Evolutionary conservation across 2,888 invertebrate genomes (phyloP).

Genomic region (Hyalella azteca): DNA sequence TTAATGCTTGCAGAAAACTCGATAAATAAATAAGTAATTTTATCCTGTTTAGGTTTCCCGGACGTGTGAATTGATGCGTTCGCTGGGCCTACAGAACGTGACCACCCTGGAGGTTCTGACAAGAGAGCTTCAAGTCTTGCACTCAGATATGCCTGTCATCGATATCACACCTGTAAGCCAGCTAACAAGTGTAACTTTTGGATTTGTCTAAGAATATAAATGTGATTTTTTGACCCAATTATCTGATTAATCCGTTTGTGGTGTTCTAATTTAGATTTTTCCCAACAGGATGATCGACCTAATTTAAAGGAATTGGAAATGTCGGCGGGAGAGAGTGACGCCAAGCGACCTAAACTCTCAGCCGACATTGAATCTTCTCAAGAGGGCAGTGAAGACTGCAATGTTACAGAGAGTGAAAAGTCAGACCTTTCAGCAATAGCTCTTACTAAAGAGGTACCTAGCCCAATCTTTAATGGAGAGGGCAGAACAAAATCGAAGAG

Average conservation of each 20-base stretch:
- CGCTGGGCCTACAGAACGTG: slow-evolving; percentile 81
- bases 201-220: too few species aligned
- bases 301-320: neutral
- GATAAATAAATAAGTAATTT: too few species aligned
- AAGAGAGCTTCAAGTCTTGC: slow-evolving; percentile 59
- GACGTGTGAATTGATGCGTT: slow-evolving; percentile 75
- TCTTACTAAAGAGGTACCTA: neutral
- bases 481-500: neutral
- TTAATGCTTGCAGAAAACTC: too few species aligned
- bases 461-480: neutral
- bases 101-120: slow-evolving; percentile 87
- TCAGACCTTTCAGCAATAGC: neutral
- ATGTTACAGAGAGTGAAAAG: neutral
- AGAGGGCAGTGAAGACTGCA: neutral
- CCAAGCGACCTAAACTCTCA: slow-evolving; percentile 64
- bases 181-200: too few species aligned
- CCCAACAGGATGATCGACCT: neutral
- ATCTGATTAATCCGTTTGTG: too few species aligned
- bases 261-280: too few species aligned
- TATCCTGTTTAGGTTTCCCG: slow-evolving; percentile 61
- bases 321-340: slow-evolving; percentile 34
- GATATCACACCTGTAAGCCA: slow-evolving; percentile 30
- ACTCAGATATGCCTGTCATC: slow-evolving; percentile 58
- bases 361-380: too few species aligned
- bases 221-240: too few species aligned